A percentile compares a stretch with the other conserved stretches of the same genome.
Conservation (phyloP, 2,888 invertebrate species). For the Polylopha cassiicola region DNA sequence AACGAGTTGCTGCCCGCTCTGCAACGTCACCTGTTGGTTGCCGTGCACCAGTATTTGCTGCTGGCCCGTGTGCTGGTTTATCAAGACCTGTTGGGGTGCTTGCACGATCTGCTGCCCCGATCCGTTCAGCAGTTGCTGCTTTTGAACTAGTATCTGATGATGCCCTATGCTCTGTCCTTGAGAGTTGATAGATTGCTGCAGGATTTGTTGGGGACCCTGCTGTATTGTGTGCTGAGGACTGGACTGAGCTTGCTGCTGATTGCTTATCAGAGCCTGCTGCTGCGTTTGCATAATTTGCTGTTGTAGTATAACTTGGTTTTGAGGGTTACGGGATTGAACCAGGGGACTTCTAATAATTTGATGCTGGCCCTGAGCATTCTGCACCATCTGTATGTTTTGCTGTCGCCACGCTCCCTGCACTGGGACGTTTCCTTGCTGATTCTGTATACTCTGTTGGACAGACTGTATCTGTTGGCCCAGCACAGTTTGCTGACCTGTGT, state of each 20-base stretch:
- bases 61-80: constrained; percentile 69
- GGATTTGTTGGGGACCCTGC: constrained; percentile 77
- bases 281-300: constrained; percentile 78
- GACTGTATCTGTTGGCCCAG: constrained; percentile 72
- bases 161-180: constrained; percentile 70
- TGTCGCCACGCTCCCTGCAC: constrained; percentile 68
- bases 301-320: constrained; percentile 74
- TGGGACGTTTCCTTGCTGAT: constrained; percentile 56
- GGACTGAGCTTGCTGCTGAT: constrained; percentile 58
- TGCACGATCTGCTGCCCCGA: constrained; percentile 72
- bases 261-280: constrained; percentile 65
- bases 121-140: constrained; percentile 77
- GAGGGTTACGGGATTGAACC: constrained; percentile 66
- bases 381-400: constrained; percentile 72
- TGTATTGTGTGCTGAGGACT: constrained; percentile 76
- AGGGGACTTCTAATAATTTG: constrained; percentile 69
- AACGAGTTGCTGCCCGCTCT: constrained; percentile 67
- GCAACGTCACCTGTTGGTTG: constrained; percentile 69
- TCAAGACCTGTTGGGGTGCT: constrained; percentile 72
- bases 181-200: constrained; percentile 77
- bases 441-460: constrained; percentile 66
- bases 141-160: constrained; percentile 70
- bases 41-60: constrained; percentile 72
- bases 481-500: constrained; percentile 55
- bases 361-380: constrained; percentile 72